Base-by-base conservation (phyloP, 2,888 invertebrate genomes). In the Metallyticus violacea region DNA sequence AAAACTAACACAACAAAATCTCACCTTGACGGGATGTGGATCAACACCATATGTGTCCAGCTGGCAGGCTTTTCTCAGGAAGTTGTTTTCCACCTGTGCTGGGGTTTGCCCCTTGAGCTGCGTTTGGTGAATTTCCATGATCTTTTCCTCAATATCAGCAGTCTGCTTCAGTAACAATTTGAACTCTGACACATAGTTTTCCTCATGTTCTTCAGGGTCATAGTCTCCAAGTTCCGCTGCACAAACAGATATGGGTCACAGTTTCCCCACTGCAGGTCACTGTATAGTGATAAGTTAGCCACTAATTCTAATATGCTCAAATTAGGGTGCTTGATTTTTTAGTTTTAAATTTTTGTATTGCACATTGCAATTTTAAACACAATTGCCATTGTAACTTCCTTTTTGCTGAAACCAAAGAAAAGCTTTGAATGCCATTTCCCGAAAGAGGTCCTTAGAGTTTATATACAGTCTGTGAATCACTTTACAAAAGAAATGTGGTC, bases 21-120 rank as follows among this genome's bases (percentile, higher is more conserved):
- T 62, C 15, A 97, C 97, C 94, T 99, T 99, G 40, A 99, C 99
- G 87, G 98, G 97, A 93, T 99, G 98, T 9, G 99, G 99, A 93
- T 99, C 99, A 76, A 99, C 97, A 29, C 99, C 99, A 91, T 99
- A 99, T 0, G 99, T 99, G 92, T 99, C 99, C 87, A 99, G 93
- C 89, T 96, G 95, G 89, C 97, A 96, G 79, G 98, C 97, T 90
- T 98, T 96, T 92, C 96, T 96, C 90, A 99, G 94, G 92, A 99
- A 99, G 89, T 96, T 95, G 87, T 95, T 95, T 93, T 99, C 99
- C 0, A 98, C 97, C 90, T 97, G 97, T 86, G 96, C 95, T 2
- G 97, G 96, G 84, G 96, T 95, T 92, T 97, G 96, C 81, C 97
- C 97, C 89, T 97, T 95, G 82, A 99, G 94, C 86, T 97, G 96